These are phyloP conservation scores for Crocidura indochinensis DNA, from an alignment of 2,797 vertebrate genomes.

Conservation along the genomic window DNA sequence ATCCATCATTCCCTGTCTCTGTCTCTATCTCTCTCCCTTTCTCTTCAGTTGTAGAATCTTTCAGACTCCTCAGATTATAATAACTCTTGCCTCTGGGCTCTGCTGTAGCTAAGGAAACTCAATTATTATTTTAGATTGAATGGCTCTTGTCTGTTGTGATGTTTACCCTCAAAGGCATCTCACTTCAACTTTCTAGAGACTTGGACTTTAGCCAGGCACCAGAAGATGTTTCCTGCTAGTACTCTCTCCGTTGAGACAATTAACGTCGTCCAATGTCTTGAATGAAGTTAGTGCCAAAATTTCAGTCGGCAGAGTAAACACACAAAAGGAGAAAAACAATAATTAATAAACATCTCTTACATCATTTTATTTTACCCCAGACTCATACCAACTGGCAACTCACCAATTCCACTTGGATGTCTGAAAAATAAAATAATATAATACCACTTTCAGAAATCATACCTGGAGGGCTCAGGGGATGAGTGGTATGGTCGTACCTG, in stretches of 20 bases:
- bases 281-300: background rate
- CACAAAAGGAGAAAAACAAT: background rate
- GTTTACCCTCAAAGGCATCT: background rate
- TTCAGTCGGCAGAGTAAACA: slow-evolving; percentile 6
- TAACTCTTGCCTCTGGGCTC: background rate
- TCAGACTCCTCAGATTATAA: background rate
- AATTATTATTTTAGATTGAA: background rate
- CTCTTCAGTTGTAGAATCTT: background rate
- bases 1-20: no score
- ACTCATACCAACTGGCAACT: background rate
- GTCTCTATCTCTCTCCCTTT: no score
- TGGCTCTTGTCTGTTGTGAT: background rate
- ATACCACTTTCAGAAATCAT: background rate
- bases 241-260: background rate
- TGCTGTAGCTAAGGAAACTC: background rate
- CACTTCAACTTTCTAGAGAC: background rate
- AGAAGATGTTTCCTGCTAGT: background rate
- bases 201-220: slow-evolving; percentile 1
- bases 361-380: background rate
- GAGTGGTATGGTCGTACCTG: no score
- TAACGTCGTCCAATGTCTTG: background rate
- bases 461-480: no score
- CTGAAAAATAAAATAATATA: background rate
- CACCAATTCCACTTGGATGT: background rate
- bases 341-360: slow-evolving; percentile 13